Evolutionary conservation across 1,140 invertebrate genomes (phyloP), one percentile per base, ranked within the genome.

Genomic region (Hormaphis cornu): DNA sequence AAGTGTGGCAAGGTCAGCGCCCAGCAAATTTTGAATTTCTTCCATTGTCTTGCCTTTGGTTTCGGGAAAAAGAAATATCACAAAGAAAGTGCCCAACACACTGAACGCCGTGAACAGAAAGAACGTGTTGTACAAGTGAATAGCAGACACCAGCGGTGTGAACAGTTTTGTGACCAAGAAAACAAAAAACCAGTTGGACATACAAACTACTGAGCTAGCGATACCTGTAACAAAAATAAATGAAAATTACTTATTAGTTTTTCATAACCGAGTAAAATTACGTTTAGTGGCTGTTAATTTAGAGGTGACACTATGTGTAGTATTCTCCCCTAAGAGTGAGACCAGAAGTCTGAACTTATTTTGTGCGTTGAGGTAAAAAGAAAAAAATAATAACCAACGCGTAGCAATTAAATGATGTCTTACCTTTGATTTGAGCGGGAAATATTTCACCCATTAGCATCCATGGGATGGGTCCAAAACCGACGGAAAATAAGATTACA

Each of bases 31-130:
- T n/a, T n/a, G n/a, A n/a, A n/a, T n/a, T n/a, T n/a, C n/a, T n/a
- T n/a, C n/a, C n/a, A 93, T 79, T 46, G 84, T 86, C 77, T 90
- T 92, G 14, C 91, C 91, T 80, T 94, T 95, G 0, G 93, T 96
- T 79, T 96, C 93, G 0, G 91, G 90, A 8, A 95, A 84, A n/a
- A 90, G 76, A 50, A 89, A 81, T 72, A 84, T 85, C n/a, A 92
- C 84, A 72, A 95, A 90, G 4, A 89, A 58, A 28, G 84, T 81
- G 10, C 88, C 88, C 14, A 89, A 1, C 0, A 83, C 76, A 63
- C 89, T 87, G 50, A 92, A 80, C 6, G 79, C 83, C 6, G 87
- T 83, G 76, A 91, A 95, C 24, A 93, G 76, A 85, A 87, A 93
- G 78, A 93, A 95, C n/a, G 87, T 85, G 28, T 82, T 82, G 28